These are phyloP conservation scores for Fratercula arctica DNA, from an alignment of 2,797 vertebrate species.

Conservation along the genomic window DNA sequence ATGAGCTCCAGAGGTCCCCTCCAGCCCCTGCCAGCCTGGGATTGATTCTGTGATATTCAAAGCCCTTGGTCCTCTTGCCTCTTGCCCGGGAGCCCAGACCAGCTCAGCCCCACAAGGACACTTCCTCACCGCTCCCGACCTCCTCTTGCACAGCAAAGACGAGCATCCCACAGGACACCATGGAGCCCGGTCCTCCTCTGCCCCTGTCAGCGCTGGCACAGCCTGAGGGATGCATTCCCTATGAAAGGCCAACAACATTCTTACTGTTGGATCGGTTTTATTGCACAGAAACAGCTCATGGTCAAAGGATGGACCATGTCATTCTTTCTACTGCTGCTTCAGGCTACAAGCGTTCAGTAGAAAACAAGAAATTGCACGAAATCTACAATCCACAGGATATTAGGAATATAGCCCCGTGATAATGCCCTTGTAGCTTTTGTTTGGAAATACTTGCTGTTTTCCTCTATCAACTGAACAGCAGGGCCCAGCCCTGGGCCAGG, in stretches of 20 bases:
- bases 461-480: not conserved
- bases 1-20: not conserved
- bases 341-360: not conserved
- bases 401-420: not conserved
- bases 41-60: not conserved
- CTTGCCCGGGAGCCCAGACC: not conserved
- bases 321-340: not conserved
- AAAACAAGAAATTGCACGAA: not conserved
- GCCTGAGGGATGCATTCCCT: accelerated
- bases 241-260: not conserved
- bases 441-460: not conserved
- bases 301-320: not conserved
- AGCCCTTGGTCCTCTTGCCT: not conserved
- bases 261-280: not conserved
- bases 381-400: not conserved
- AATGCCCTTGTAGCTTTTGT: not conserved
- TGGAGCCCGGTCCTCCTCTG: accelerated
- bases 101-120: not conserved
- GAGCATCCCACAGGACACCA: accelerated
- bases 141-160: not conserved
- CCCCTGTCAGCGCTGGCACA: accelerated
- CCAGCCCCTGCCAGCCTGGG: too few relatives aligned
- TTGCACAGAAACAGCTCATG: not conserved
- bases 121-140: not conserved
- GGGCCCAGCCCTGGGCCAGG: not conserved